Percentiles rank a stretch among this genome's conserved stretches.
Conservation (phyloP, 1,140 invertebrate genomes). For the Heliothis virescens region DNA sequence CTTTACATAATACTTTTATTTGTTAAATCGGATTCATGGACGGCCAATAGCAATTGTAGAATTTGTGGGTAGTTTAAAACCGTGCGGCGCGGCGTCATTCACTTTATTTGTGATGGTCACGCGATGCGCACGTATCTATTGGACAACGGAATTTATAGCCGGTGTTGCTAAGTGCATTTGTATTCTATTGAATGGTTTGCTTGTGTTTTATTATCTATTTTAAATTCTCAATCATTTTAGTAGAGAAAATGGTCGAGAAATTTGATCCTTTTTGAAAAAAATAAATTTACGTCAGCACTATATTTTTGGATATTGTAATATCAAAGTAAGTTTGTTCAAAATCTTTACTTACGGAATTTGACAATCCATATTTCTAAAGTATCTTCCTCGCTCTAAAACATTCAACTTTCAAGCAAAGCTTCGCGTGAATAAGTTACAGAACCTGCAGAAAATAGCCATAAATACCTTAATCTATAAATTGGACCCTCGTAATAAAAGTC, state of each 20-base stretch:
- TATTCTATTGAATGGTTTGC: background rate
- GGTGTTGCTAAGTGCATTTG: background rate
- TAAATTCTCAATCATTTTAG: too few relatives aligned
- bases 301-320: too few relatives aligned
- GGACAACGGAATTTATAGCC: constrained; percentile 10
- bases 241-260: too few relatives aligned
- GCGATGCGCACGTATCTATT: constrained; percentile 22
- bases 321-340: too few relatives aligned
- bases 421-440: background rate
- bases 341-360: too few relatives aligned
- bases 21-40: constrained; percentile 32
- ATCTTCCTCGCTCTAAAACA: too few relatives aligned
- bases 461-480: background rate
- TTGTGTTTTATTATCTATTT: too few relatives aligned
- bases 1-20: constrained; percentile 29
- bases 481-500: background rate
- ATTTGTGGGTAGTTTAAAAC: constrained; percentile 36
- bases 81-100: constrained; percentile 2
- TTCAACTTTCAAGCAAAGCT: too few relatives aligned
- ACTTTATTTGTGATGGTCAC: constrained; percentile 36
- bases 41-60: constrained; percentile 30
- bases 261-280: too few relatives aligned
- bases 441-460: background rate
- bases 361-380: too few relatives aligned
- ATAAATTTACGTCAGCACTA: too few relatives aligned